These are phyloP conservation scores for Heliocidaris erythrogramma DNA, from an alignment of 35 echinoderm and acorn worm genomes.

Conservation along the genomic window DNA sequence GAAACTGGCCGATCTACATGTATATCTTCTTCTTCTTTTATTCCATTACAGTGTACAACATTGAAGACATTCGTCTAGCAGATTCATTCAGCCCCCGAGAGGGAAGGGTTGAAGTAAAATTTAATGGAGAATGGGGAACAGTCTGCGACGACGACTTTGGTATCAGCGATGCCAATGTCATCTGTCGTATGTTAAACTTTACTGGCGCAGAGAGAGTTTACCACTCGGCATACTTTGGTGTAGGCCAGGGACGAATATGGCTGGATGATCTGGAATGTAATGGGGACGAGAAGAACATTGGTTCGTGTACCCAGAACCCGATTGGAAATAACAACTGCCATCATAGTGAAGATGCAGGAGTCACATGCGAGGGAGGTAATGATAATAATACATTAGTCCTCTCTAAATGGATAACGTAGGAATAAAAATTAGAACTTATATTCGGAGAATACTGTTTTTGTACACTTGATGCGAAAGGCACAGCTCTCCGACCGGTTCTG, in stretches of 20 bases:
- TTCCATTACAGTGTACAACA: not conserved
- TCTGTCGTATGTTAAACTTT: conserved; percentile 23
- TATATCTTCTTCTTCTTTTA: too few relatives aligned
- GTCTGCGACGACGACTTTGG: conserved; percentile 39
- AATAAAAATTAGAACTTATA: too few relatives aligned
- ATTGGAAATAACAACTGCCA: not conserved
- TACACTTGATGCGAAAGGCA: too few relatives aligned
- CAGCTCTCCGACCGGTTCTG: too few relatives aligned
- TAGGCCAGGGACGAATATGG: not conserved
- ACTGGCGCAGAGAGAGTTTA: not conserved
- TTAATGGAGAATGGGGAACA: conserved; percentile 18
- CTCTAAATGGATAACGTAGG: too few relatives aligned
- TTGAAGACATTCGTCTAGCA: conserved; percentile 8
- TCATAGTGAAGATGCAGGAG: not conserved
- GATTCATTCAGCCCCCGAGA: not conserved
- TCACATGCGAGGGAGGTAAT: conserved; percentile 22
- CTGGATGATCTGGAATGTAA: not conserved
- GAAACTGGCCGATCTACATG: too few relatives aligned
- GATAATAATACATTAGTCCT: too few relatives aligned
- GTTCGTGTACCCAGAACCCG: not conserved
- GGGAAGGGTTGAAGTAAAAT: conserved; percentile 37
- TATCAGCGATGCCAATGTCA: conserved; percentile 4
- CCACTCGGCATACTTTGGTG: not conserved
- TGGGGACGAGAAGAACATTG: not conserved
- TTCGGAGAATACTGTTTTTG: too few relatives aligned